A percentile compares a stretch with the other conserved stretches of the same genome.
These are phyloP conservation scores for Tragelaphus buxtoni DNA, from an alignment of 2,113 vertebrate genomes.

Conservation along the genomic window DNA sequence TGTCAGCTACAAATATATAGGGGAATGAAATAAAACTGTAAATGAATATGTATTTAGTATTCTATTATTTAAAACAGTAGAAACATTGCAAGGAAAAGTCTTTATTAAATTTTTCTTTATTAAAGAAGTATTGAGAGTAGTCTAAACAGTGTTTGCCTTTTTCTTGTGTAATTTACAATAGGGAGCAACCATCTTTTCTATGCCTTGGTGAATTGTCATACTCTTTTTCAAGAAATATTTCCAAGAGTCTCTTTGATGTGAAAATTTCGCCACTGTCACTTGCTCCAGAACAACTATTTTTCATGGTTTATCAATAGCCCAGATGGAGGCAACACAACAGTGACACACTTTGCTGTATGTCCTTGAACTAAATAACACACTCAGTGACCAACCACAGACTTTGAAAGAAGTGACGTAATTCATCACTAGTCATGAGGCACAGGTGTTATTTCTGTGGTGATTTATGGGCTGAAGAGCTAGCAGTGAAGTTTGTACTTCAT, in stretches of 20 bases:
- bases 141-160: not conserved
- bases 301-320: not conserved
- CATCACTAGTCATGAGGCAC: not conserved
- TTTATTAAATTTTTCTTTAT: not conserved
- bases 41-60: not conserved
- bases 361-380: not conserved
- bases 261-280: not conserved
- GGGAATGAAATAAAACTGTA: not conserved
- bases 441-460: not conserved
- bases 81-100: not conserved
- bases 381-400: not conserved
- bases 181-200: not conserved
- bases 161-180: not conserved
- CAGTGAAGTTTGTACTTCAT: not conserved
- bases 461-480: not conserved
- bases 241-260: not conserved
- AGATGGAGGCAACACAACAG: not conserved
- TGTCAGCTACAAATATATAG: not conserved
- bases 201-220: not conserved
- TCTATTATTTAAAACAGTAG: not conserved
- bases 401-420: not conserved
- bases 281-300: not conserved
- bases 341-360: not conserved
- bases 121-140: not conserved
- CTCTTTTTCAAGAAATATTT: not conserved